phyloP scores from a whole-genome alignment of 2,113 vertebrate species.

The Colaptes auratus region DNA sequence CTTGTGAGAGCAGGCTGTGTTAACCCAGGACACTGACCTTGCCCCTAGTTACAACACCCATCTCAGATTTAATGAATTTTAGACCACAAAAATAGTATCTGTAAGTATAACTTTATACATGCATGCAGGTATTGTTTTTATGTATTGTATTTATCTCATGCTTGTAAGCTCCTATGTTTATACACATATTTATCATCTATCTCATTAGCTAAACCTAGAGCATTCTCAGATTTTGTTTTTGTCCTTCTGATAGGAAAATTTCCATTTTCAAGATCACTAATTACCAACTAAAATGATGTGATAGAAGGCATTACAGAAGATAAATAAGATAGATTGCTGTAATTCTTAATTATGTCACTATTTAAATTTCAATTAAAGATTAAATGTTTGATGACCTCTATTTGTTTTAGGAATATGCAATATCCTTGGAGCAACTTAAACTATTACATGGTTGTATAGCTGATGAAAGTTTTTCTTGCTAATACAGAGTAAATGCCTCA shows the following conservation, averaged over 20 bases:
- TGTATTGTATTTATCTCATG: no score
- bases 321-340: not conserved
- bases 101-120: not conserved
- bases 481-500: conserved; percentile 37
- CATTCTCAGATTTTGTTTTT: not conserved
- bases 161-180: not conserved
- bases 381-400: not conserved
- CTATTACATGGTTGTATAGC: not conserved
- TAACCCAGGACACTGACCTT: not conserved
- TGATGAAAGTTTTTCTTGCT: not conserved
- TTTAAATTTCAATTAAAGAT: conserved; percentile 27
- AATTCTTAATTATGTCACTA: not conserved
- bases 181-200: not conserved
- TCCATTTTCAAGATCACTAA: not conserved
- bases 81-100: not conserved
- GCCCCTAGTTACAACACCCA: not conserved
- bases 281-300: not conserved
- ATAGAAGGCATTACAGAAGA: not conserved
- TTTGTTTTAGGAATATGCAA: conserved; percentile 33
- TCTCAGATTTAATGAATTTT: not conserved
- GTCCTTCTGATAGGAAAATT: not conserved
- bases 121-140: not conserved
- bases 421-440: not conserved
- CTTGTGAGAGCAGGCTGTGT: no score
- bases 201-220: not conserved